phyloP scores from a whole-genome alignment of 2,797 vertebrate genomes.

The Phataginus tetradactyla region DNA sequence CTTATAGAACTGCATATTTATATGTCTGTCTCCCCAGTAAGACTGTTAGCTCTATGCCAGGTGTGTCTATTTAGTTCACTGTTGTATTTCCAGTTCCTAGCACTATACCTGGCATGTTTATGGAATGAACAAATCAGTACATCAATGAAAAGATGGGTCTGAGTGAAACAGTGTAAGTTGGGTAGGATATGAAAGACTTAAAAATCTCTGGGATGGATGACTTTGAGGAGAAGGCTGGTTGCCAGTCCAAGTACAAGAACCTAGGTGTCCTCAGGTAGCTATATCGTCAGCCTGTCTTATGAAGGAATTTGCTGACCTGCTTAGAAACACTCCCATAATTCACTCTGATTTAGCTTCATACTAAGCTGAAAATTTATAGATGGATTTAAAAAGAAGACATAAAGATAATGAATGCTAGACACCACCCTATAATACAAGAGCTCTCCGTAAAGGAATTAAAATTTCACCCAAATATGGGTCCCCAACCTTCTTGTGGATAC shows the following conservation, averaged over 20 bases:
- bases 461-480: neutral
- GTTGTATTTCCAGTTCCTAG: neutral
- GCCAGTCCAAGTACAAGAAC: neutral
- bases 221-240: neutral
- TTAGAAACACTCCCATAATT: conserved; percentile 33
- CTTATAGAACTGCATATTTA: neutral
- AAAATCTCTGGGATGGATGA: neutral
- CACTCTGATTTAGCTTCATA: conserved; percentile 36
- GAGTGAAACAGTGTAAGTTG: neutral
- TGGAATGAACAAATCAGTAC: neutral
- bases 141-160: neutral
- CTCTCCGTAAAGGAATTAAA: conserved; percentile 1
- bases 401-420: neutral
- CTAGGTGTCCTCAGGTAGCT: neutral
- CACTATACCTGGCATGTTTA: neutral
- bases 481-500: neutral
- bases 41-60: neutral
- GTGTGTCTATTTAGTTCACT: neutral
- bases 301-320: conserved; percentile 23
- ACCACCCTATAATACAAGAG: neutral
- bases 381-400: conserved; percentile 56
- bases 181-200: neutral
- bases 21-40: neutral
- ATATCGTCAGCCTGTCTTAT: neutral
- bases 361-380: conserved; percentile 9